Percentiles rank a stretch among this genome's conserved stretches.
phyloP scores from a whole-genome alignment of 2,113 vertebrate genomes.

The Oryzias woworae region DNA sequence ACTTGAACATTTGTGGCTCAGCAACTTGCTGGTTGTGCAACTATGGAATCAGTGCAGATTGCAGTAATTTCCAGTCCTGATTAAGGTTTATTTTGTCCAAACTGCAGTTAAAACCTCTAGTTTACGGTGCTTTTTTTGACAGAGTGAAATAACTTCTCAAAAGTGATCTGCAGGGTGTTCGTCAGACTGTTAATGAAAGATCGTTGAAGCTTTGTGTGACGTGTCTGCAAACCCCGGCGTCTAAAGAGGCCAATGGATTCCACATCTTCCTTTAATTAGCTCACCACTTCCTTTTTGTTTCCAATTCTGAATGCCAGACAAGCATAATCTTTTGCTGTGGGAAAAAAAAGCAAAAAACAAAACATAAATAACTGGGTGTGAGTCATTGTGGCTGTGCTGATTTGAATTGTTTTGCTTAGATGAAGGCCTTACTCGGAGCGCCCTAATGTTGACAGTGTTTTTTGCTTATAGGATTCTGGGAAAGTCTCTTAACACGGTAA shows the following conservation, averaged over 20 bases:
- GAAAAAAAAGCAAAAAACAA: not conserved
- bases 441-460: constrained; percentile 45
- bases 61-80: not conserved
- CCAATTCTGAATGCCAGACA: constrained; percentile 39
- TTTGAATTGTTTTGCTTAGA: constrained; percentile 46
- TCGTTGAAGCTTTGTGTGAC: constrained; percentile 41
- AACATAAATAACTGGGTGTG: constrained; percentile 1
- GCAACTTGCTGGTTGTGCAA: not conserved
- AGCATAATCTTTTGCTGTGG: constrained; percentile 6
- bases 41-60: not conserved
- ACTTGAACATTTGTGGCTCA: constrained; percentile 32
- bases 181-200: constrained; percentile 11
- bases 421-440: constrained; percentile 22
- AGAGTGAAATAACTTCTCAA: constrained; percentile 9
- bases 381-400: constrained; percentile 28
- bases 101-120: not conserved
- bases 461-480: constrained; percentile 40
- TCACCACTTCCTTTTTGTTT: constrained; percentile 59
- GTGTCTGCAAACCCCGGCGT: constrained; percentile 42
- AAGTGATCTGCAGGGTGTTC: constrained; percentile 8
- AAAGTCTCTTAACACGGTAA: constrained; percentile 28
- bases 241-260: constrained; percentile 36
- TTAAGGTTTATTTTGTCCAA: constrained; percentile 5
- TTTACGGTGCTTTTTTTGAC: constrained; percentile 7
- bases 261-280: constrained; percentile 61